Evolutionary conservation across 2,888 invertebrate species (phyloP).

Genomic region (Leucophora obtusa): DNA sequence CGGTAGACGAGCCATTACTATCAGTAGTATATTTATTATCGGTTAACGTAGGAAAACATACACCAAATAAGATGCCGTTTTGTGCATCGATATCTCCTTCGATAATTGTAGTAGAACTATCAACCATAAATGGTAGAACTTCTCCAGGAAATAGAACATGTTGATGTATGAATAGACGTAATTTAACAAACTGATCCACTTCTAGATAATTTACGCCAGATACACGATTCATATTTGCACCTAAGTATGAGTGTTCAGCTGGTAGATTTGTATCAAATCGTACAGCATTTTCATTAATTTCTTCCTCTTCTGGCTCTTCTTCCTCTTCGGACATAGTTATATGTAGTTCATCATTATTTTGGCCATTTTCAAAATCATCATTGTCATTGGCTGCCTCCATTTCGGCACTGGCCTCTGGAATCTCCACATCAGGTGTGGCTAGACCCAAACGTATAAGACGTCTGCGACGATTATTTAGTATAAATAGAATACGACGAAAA

Average conservation of each 20-base stretch:
- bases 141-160: conserved; percentile 88
- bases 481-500: conserved; percentile 73
- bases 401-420: conserved; percentile 42
- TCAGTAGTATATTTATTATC: conserved; percentile 64
- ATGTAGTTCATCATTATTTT: conserved; percentile 63
- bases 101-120: conserved; percentile 76
- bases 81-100: conserved; percentile 71
- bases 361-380: conserved; percentile 29
- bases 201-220: conserved; percentile 84
- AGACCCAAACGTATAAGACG: conserved; percentile 55
- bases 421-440: conserved; percentile 31
- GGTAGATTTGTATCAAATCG: conserved; percentile 81
- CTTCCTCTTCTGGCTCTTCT: conserved; percentile 56
- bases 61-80: conserved; percentile 76
- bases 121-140: conserved; percentile 84
- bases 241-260: conserved; percentile 80
- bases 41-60: conserved; percentile 74
- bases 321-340: conserved; percentile 51
- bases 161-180: conserved; percentile 82
- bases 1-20: conserved; percentile 18
- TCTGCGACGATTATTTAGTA: conserved; percentile 68
- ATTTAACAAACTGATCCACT: conserved; percentile 79
- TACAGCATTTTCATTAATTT: conserved; percentile 67
- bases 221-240: conserved; percentile 80
- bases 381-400: conserved; percentile 45